Evolutionary conservation across 1,140 invertebrate genomes (phyloP), one percentile per base, ranked within the genome.

Genomic region (Aphaenogaster floridana): DNA sequence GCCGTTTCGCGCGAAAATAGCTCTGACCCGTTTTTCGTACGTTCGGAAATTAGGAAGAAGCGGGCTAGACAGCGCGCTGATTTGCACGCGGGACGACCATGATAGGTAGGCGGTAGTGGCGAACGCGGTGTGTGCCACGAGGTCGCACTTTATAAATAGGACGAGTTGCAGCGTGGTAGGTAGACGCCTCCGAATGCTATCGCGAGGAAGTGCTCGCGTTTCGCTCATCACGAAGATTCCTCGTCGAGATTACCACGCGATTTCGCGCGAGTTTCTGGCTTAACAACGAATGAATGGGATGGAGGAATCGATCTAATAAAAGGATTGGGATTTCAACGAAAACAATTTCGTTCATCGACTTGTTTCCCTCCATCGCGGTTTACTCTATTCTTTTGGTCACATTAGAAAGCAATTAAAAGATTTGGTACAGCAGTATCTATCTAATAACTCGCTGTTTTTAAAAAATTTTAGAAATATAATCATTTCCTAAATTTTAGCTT

Each of bases 131-230:
- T 69, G 9, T 59, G 86, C 80, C 89, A 91, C 86, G 89, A 90
- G 89, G 89, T 83, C 86, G 86, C 61, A 69, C 36, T 90, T 91
- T 91, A 91, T 91, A 91, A 91, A 91, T 91, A 91, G 89, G 50
- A 63, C 54, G 80, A 88, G 81, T 90, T 91, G 79, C 86, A 77
- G 78, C 68, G 78, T 8, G 66, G 66, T 59, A 66, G 71, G 57
- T 78, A 71, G 86, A 63, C 64, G 78, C 13, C 66, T 57, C 21
- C 50, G 21, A 59, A 64, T 81, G 61, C 28, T 83, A 66, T 36
- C 78, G 39, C 88, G 69, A 80, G 88, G 71, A 88, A 90, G 88
- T 77, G 72, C 72, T 72, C 52, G 52, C 88, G 57, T 84, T 84
- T 84, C 88, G 81, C 52, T 61, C 36, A 15, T 63, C 42, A 21